These are phyloP conservation scores for Lycocorax pyrrhopterus DNA, from an alignment of 2,113 vertebrate species.

Conservation along the genomic window DNA sequence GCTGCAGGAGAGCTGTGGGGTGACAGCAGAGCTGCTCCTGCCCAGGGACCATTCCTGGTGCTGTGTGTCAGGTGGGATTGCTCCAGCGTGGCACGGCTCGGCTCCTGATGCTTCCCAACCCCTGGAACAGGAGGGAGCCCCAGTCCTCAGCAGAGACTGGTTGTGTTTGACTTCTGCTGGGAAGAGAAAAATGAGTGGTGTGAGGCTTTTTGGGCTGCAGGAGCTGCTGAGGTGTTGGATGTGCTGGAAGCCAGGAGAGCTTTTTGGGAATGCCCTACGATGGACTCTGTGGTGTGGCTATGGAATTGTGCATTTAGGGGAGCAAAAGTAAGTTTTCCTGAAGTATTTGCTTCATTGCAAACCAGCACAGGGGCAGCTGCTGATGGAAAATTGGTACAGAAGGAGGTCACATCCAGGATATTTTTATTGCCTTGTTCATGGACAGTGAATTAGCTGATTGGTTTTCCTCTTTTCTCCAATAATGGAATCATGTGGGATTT, in stretches of 20 bases:
- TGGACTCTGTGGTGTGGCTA: fast-evolving
- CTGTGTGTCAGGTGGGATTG: not conserved
- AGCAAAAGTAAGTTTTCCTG: not conserved
- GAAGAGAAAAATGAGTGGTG: fast-evolving
- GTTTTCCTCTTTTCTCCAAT: not conserved
- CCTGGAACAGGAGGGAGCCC: not conserved
- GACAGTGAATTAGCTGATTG: not conserved
- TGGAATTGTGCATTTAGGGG: fast-evolving
- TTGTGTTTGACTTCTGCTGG: fast-evolving
- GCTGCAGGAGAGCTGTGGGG: not conserved
- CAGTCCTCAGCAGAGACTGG: fast-evolving
- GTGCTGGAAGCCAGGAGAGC: not conserved
- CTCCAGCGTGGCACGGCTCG: fast-evolving
- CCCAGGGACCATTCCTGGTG: not conserved
- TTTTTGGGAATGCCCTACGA: not conserved
- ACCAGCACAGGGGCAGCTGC: not conserved
- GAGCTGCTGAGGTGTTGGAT: not conserved
- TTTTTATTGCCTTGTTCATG: not conserved
- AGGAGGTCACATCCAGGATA: not conserved
- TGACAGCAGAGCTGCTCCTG: not conserved
- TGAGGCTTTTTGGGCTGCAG: not conserved
- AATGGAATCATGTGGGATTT: fast-evolving
- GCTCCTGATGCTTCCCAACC: not conserved
- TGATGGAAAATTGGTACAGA: not conserved
- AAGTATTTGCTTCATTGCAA: not conserved